These are phyloP conservation scores for Ictalurus furcatus DNA, from an alignment of 2,113 vertebrate species.

Conservation along the genomic window DNA sequence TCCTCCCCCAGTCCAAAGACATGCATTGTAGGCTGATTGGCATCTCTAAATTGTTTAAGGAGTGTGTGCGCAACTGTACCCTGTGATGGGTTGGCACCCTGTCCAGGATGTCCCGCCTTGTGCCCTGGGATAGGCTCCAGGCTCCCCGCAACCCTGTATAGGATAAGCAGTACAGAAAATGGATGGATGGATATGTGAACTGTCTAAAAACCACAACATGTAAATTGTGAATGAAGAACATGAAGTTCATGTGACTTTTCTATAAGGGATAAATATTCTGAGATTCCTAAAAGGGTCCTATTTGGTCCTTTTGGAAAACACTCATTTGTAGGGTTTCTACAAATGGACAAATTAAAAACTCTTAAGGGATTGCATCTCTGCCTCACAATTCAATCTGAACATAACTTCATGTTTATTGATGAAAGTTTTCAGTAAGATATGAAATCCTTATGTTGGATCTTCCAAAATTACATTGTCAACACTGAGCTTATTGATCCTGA, in stretches of 20 bases:
- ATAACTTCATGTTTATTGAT: neutral
- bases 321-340: neutral
- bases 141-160: too few species aligned
- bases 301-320: neutral
- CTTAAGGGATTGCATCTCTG: neutral
- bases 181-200: neutral
- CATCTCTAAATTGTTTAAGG: too few species aligned
- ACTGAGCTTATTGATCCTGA: neutral
- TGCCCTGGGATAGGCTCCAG: too few species aligned
- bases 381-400: neutral
- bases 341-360: neutral
- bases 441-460: neutral
- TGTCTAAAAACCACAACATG: neutral
- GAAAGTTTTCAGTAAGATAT: neutral
- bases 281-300: neutral
- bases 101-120: too few species aligned
- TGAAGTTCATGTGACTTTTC: neutral
- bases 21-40: too few species aligned
- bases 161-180: neutral
- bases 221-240: neutral
- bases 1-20: too few species aligned
- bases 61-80: too few species aligned
- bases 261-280: neutral
- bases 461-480: neutral
- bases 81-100: too few species aligned